Conservation (phyloP, 2,888 invertebrate genomes). For the Ormyrus rosae region DNA sequence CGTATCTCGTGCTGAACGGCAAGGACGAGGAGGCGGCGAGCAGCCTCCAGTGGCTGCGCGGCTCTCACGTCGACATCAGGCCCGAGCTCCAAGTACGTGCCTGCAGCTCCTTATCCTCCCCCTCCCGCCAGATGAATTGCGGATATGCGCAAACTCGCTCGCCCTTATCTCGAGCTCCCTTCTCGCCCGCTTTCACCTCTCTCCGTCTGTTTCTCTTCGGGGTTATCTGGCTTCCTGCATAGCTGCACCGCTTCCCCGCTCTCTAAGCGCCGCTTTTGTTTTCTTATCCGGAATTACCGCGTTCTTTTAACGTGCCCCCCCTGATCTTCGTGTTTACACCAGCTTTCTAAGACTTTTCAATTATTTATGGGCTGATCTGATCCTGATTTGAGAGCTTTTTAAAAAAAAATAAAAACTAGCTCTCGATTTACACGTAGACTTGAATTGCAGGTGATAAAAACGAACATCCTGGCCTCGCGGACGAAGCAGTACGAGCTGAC, state of each 20-base stretch:
- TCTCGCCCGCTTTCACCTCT: neutral
- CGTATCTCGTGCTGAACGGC: constrained; percentile 87
- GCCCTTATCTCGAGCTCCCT: neutral
- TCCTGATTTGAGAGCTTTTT: too few relatives aligned
- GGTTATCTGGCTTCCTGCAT: neutral
- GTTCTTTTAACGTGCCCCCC: neutral
- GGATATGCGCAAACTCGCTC: neutral
- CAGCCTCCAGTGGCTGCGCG: constrained; percentile 89
- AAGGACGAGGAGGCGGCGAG: constrained; percentile 83
- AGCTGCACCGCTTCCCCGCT: neutral
- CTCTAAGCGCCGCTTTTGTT: constrained; percentile 9
- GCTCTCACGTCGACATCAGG: constrained; percentile 86
- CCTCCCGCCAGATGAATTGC: constrained; percentile 1
- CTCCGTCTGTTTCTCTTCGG: neutral
- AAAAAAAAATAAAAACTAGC: too few relatives aligned
- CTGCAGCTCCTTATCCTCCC: neutral
- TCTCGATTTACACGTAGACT: too few relatives aligned
- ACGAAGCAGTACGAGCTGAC: constrained; percentile 73
- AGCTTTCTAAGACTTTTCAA: too few relatives aligned
- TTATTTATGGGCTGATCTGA: too few relatives aligned
- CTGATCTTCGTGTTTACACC: too few relatives aligned
- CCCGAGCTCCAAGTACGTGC: constrained; percentile 79
- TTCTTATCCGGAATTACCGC: neutral
- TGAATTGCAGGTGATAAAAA: constrained; percentile 70
- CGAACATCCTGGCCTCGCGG: constrained; percentile 72